Percentiles rank a stretch among this genome's conserved stretches.
phyloP scores from a whole-genome alignment of 2,113 vertebrate genomes.

The Todiramphus chloris region DNA sequence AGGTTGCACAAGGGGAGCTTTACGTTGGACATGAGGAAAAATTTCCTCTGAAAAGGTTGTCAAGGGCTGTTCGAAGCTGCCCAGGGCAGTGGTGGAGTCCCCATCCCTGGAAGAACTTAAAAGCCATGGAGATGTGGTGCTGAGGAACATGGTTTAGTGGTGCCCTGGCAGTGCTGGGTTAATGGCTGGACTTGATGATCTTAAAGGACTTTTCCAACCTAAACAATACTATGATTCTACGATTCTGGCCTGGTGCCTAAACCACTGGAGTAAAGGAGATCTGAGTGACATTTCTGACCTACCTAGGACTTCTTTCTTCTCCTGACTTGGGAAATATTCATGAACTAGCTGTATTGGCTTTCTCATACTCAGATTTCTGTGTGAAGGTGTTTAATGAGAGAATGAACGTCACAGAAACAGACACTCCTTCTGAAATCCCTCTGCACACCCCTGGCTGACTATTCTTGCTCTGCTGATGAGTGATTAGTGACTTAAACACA shows the following conservation, averaged over 20 bases:
- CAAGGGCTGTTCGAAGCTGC: not conserved
- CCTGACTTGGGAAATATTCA: not conserved
- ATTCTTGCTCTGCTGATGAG: not conserved
- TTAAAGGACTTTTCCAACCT: not conserved
- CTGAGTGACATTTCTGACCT: not conserved
- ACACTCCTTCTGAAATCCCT: not conserved
- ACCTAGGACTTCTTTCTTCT: not conserved
- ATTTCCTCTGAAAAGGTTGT: not conserved
- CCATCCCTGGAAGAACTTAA: not conserved
- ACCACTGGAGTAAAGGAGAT: not conserved
- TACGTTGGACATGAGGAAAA: not conserved
- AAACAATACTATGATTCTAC: not conserved
- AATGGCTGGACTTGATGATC: not conserved
- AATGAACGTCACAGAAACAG: not conserved
- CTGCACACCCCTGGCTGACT: not conserved
- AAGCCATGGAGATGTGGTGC: too few relatives aligned
- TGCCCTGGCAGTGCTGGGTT: not conserved
- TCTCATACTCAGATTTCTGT: not conserved
- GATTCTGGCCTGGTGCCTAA: not conserved
- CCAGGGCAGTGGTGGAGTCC: not conserved
- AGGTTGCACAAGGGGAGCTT: not conserved
- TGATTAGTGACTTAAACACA: not conserved
- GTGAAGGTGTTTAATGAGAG: not conserved
- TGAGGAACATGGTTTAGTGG: not conserved
- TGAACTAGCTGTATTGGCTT: fast-evolving